Evolutionary conservation across 2,113 vertebrate genomes (phyloP).

Genomic region (Seriola aureovittata): DNA sequence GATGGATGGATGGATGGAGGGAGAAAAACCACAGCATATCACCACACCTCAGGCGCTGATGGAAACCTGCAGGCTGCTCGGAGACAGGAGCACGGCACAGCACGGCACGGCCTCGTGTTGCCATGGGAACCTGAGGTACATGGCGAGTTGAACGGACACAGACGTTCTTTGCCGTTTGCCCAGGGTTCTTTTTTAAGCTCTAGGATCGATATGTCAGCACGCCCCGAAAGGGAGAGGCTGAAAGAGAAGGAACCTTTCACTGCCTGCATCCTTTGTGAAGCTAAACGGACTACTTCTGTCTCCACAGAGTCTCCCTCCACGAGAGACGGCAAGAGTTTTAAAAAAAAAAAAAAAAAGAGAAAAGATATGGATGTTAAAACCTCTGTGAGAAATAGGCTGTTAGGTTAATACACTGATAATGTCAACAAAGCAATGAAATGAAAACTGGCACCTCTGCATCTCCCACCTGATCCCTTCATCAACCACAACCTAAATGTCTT

Average conservation of each 20-base stretch:
- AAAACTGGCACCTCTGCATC: constrained; percentile 20
- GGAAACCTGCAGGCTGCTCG: constrained; percentile 61
- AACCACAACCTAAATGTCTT: not conserved
- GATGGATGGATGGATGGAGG: constrained; percentile 6
- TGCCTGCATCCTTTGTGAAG: constrained; percentile 31
- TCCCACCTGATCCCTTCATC: not conserved
- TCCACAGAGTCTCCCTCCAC: not conserved
- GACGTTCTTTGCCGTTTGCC: constrained; percentile 44
- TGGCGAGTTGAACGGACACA: constrained; percentile 47
- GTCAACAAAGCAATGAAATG: not conserved
- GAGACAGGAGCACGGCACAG: constrained; percentile 51
- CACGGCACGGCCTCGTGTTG: constrained; percentile 59
- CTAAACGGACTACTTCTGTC: constrained; percentile 23
- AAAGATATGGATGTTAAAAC: not conserved
- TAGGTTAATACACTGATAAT: constrained; percentile 8
- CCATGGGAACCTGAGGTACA: constrained; percentile 74
- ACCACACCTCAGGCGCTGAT: constrained; percentile 66
- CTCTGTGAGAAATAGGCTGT: not conserved
- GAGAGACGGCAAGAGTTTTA: constrained; percentile 18
- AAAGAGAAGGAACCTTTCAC: constrained; percentile 46
- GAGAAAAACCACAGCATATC: constrained; percentile 33
- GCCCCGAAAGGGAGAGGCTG: constrained; percentile 48
- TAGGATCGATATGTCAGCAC: constrained; percentile 69
- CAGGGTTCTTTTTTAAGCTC: constrained; percentile 43
- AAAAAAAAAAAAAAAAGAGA: not conserved